phyloP scores from a whole-genome alignment of 2,113 vertebrate species.

The Microcebus murinus region DNA sequence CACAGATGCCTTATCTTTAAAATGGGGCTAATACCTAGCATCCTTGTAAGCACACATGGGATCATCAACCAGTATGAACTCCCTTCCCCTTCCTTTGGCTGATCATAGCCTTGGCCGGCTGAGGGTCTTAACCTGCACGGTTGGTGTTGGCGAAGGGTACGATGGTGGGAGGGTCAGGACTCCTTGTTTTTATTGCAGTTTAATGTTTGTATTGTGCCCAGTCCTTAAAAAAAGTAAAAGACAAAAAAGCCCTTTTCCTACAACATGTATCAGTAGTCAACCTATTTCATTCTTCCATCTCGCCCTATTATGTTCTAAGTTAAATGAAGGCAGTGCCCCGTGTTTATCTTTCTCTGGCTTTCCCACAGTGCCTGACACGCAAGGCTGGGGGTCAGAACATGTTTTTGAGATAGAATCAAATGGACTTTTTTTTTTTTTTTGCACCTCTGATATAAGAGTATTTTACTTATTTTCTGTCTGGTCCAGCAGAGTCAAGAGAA shows the following conservation, averaged over 20 bases:
- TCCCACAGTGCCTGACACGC: too few species aligned
- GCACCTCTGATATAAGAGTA: neutral
- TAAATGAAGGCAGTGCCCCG: neutral
- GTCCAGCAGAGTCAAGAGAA: neutral
- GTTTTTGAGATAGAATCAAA: slow-evolving; percentile 10
- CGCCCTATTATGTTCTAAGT: neutral
- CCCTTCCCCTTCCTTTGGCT: neutral
- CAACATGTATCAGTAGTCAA: neutral
- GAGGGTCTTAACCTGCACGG: neutral
- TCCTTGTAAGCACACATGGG: neutral
- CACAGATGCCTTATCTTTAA: neutral
- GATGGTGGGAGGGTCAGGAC: neutral
- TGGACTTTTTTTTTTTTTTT: neutral
- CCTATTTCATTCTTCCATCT: neutral
- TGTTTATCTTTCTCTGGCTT: neutral
- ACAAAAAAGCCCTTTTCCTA: neutral
- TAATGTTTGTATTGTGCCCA: neutral
- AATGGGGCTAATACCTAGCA: neutral
- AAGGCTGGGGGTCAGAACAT: neutral
- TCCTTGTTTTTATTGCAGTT: neutral
- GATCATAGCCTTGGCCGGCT: neutral
- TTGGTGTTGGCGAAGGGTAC: neutral
- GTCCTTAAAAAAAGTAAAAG: neutral
- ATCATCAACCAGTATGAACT: neutral
- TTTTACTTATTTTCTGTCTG: neutral